These are phyloP conservation scores for Enoplosus armatus DNA, from an alignment of 2,797 vertebrate species.

Conservation along the genomic window DNA sequence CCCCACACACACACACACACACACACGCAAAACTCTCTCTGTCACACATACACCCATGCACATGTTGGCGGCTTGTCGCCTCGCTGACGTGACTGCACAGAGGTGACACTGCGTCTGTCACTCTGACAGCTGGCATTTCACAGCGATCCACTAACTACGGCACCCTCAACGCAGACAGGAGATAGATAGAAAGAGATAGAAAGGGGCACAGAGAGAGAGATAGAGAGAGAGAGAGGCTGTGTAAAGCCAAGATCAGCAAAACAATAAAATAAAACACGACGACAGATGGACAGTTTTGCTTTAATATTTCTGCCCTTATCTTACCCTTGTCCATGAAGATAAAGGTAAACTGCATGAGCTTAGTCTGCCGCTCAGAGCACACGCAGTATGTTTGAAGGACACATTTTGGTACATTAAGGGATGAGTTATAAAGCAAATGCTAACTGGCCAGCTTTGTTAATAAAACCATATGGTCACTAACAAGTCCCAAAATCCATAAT, in stretches of 20 bases:
- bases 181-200: conserved; percentile 52
- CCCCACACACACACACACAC: conserved; percentile 30
- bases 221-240: conserved; percentile 7
- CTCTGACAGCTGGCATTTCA: conserved; percentile 81
- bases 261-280: conserved; percentile 62
- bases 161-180: conserved; percentile 53
- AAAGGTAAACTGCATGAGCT: conserved; percentile 38
- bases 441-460: conserved; percentile 45
- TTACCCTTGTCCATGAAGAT: conserved; percentile 60
- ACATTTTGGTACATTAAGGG: conserved; percentile 2
- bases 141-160: conserved; percentile 65
- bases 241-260: conserved; percentile 69
- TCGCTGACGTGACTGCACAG: conserved; percentile 68
- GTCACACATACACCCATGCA: conserved; percentile 38
- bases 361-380: conserved; percentile 21
- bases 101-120: conserved; percentile 78
- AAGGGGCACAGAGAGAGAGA: conserved; percentile 3
- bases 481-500: conserved; percentile 4
- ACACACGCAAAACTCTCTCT: not conserved
- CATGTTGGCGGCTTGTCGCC: conserved; percentile 71
- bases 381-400: conserved; percentile 33
- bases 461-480: conserved; percentile 42
- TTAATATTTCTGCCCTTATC: conserved; percentile 59
- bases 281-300: conserved; percentile 71
- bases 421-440: conserved; percentile 40